phyloP scores from a whole-genome alignment of 2,888 invertebrate species.

The Griposia aprilina region DNA sequence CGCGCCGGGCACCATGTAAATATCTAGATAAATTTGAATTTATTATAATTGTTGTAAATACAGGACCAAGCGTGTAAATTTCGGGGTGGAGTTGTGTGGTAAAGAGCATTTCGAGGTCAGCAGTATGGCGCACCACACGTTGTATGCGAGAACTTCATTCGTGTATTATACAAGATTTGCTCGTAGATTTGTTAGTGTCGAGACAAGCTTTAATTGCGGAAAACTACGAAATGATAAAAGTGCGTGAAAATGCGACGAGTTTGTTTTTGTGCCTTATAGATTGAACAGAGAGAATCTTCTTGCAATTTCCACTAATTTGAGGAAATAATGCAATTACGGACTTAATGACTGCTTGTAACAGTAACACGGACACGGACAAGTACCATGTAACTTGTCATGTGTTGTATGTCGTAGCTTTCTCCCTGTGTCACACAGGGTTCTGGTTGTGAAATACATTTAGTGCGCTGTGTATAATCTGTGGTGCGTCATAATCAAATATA shows the following conservation, averaged over 20 bases:
- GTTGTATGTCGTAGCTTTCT: conserved; percentile 49
- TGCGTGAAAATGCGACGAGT: conserved; percentile 46
- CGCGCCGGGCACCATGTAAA: conserved; percentile 77
- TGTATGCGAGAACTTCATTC: conserved; percentile 50
- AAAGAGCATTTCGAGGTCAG: conserved; percentile 76
- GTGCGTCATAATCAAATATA: conserved; percentile 49
- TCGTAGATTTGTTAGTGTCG: conserved; percentile 45
- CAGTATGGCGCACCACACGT: conserved; percentile 60
- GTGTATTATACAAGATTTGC: conserved; percentile 25
- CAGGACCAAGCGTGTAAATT: conserved; percentile 84
- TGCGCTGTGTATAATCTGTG: conserved; percentile 50
- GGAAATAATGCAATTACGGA: conserved; percentile 10
- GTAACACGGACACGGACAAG: conserved; percentile 9
- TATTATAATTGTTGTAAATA: conserved; percentile 84
- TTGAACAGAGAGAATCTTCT: conserved; percentile 33
- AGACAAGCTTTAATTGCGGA: conserved; percentile 47
- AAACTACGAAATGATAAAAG: conserved; percentile 35
- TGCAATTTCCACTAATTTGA: conserved; percentile 15
- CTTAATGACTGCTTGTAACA: conserved; percentile 12
- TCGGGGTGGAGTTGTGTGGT: conserved; percentile 72
- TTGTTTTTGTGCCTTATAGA: conserved; percentile 63
- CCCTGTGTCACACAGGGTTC: conserved; percentile 53
- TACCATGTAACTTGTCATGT: conserved; percentile 31
- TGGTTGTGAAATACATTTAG: conserved; percentile 62
- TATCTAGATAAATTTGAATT: conserved; percentile 87